These are phyloP conservation scores for Crypturellus tataupa DNA, from an alignment of 2,797 vertebrate species.

Conservation along the genomic window DNA sequence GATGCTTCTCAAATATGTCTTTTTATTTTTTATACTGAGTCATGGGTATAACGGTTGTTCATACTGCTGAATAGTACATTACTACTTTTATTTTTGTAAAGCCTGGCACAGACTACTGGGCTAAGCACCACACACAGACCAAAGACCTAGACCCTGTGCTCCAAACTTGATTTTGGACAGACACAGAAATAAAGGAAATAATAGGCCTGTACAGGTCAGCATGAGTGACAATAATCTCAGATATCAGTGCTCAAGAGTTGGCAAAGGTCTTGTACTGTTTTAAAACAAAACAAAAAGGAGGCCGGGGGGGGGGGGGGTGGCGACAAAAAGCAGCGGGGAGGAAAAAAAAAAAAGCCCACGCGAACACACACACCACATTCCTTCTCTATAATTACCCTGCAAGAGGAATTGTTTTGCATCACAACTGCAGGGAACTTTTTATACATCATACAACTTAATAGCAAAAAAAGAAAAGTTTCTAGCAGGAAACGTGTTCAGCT, in stretches of 20 bases:
- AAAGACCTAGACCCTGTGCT: background rate
- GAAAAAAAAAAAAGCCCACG: background rate
- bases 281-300: background rate
- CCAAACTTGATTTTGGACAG: background rate
- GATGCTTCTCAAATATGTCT: background rate
- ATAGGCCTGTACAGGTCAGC: background rate
- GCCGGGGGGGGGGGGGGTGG: no score
- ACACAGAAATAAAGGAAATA: background rate
- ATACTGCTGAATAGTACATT: background rate
- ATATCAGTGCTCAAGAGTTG: background rate
- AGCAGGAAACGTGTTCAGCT: background rate
- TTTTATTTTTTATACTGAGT: background rate
- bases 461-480: background rate
- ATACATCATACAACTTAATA: background rate
- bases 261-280: background rate
- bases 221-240: background rate
- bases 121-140: background rate
- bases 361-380: background rate
- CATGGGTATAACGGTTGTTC: background rate
- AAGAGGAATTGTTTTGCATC: background rate
- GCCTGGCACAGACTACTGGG: background rate
- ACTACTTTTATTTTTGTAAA: background rate
- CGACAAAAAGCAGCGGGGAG: no score
- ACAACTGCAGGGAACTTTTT: background rate
- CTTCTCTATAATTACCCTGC: background rate